Base-by-base conservation (phyloP, 2,888 invertebrate genomes). In the Dicranocentrus wangi region DNA sequence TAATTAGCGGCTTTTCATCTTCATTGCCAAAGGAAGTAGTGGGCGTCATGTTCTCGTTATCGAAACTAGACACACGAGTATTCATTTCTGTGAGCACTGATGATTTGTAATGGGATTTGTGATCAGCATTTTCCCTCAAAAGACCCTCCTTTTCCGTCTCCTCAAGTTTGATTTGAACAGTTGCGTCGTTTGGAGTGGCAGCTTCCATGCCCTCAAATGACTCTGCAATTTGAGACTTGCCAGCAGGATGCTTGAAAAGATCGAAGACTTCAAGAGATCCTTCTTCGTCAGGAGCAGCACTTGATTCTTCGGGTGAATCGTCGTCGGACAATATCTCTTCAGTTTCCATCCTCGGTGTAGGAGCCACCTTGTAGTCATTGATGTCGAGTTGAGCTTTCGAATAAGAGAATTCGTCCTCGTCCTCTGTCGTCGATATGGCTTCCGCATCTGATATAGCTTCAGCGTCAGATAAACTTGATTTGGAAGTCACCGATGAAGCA, bases 241-340 rank as follows among this genome's bases (percentile, higher is more conserved):
- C 10, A 5, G 55, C 15, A 17, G 63, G 3, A 55, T 43, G 70
- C 23, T 78, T 78, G 21, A 65, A 23, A n/a, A 78, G 51, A 39
- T 61, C 63, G 42, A 70, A 70, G 55, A 78, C 71, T 21, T 70
- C 78, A 25, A 78, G 51, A 60, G 76, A 76, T 70, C 78, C 78
- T 71, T 63, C 51, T 55, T 78, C 78, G 10, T 70, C 78, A 23
- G 63, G 63, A 23, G 58, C 51, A 28, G 60, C 39, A 43, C 61
- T 55, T 0, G 70, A 63, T 25, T 78, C 78, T 39, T 78, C 78
- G 0, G 78, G 78, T 8, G 55, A 55, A 43, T 71, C 71, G 32
- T 78, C 78, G 32, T 70, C 71, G 17, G 78, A 78, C 1, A 78
- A 19, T 27, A 78, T 78, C 27, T 78, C 78, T 32, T 78, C 78